Base-by-base conservation (phyloP, 35 echinoderm and acorn worm species). In the Ophiothrix spiculata region DNA sequence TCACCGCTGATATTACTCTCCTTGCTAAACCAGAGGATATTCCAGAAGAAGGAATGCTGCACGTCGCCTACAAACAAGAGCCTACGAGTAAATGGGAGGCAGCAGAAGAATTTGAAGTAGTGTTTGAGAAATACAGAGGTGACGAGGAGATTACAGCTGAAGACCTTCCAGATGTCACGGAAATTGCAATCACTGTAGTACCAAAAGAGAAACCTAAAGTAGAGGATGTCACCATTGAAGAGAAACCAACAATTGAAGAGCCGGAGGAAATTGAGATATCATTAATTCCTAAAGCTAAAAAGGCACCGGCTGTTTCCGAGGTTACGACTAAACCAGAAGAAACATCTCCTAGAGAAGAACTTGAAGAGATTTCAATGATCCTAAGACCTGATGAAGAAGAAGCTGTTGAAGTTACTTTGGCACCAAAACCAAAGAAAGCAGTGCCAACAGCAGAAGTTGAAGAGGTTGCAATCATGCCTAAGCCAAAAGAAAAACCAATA, bases 1-100 rank as follows among this genome's bases (percentile, higher is more conserved):
- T 36, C 36, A 36, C 56, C 36, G 63, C 39, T 6, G 85, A 87
- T 40, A 19, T 87, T 28, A 87, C 64, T 23, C 21, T 77, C 15
- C 36, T 15, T 40, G 40, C 64, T 34, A 86, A 76, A 32, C 23
- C 77, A 79, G 33, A 76, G 29, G n/a, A 76, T 11, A 19, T 38
- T 31, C 15, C 19, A 8, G 77, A 36, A 36, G 77, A 79, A 15
- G 77, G 4, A 34, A 79, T 36, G 33, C 25, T 19, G 25, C 16
- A 19, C 33, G 16, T 33, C 4, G 33, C 33, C 37, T 79, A 34
- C 16, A 31, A 33, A 33, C 33, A 36, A 36, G 37, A 38, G 4
- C 19, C 23, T 33, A 33, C 23, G 35, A 79, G 4, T 19, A 36
- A 79, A 31, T 38, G 23, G 13, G 16, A 49, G 19, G 42, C 42